Evolutionary conservation across 2,113 vertebrate species (phyloP), one percentile per base, ranked within the genome.

Genomic region (Leptobrachium leishanense): DNA sequence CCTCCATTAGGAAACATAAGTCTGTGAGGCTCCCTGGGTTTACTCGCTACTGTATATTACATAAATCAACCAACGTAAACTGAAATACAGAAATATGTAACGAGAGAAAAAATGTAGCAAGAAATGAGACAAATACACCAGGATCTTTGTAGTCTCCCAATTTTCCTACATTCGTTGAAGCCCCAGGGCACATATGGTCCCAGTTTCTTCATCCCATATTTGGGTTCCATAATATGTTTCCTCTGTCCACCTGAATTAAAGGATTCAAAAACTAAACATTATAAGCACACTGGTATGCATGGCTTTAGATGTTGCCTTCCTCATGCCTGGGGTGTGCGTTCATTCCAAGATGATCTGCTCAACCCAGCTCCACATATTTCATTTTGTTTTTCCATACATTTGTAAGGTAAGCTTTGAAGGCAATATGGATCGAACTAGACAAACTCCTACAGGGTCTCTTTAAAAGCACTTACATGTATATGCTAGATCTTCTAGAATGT

Each of bases 141-240:
- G 42, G 43, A 65, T 31, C 2, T 79, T 55, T 72, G 69, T 79
- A 20, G 62, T 39, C 44, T 41, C 53, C 8, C 67, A 43, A 75
- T 54, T 77, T 71, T 12, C 41, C 31, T 66, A 72, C 59, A 46
- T 67, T 44, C 70, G 73, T 74, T 66, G 50, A 79, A 73, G 62
- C 68, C 41, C 1, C n/a, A 50, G 2, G 40, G 67, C 63, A 54
- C 68, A 66, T 72, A 66, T 79, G 77, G 69, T 72, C 62, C 46
- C 69, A 31, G 59, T 72, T 72, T 70, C 57, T 43, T n/a, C 53
- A 59, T 66, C 40, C 66, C 69, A 63, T 66, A 54, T 66, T 77
- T 69, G 53, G 68, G 57, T 68, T 77, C 65, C 59, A 79, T 72
- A 31, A 55, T 72, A 72, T 50, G 62, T 72, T 79, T 72, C 77